Percentiles rank a stretch among this genome's conserved stretches.
Conservation (phyloP, 2,888 invertebrate genomes). For the Chrysolina oricalcia region DNA sequence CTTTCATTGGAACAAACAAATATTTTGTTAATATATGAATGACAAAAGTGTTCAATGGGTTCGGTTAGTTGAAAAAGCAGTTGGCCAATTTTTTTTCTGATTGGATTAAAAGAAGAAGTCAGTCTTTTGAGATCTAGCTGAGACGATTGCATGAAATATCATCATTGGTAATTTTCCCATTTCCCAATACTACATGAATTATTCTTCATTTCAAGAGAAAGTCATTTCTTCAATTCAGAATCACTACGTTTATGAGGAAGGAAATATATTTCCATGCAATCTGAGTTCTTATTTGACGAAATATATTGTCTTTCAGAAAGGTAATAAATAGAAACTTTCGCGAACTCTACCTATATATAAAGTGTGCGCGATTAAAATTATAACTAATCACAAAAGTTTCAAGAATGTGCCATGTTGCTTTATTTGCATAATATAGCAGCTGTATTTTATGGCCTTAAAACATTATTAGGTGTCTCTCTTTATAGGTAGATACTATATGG, state of each 20-base stretch:
- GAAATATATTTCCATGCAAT: slow-evolving; percentile 25
- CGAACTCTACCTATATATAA: slow-evolving; percentile 43
- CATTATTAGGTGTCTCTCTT: slow-evolving; percentile 64
- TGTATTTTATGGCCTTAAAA: slow-evolving; percentile 64
- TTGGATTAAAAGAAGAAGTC: too few species aligned
- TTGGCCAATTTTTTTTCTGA: too few species aligned
- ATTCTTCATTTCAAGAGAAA: not conserved
- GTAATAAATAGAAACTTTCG: slow-evolving; percentile 47
- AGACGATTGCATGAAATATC: not conserved
- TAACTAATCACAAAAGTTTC: slow-evolving; percentile 60
- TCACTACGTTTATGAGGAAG: slow-evolving; percentile 5
- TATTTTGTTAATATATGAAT: too few species aligned
- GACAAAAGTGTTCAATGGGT: too few species aligned
- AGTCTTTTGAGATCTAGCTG: too few species aligned
- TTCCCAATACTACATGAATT: not conserved
- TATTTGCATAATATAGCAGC: slow-evolving; percentile 64
- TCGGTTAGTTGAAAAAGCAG: too few species aligned
- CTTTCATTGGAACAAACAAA: too few species aligned
- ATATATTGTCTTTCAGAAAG: slow-evolving; percentile 44
- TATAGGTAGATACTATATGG: slow-evolving; percentile 37
- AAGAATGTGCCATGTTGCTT: slow-evolving; percentile 57
- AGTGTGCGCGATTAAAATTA: slow-evolving; percentile 51
- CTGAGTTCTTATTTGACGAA: slow-evolving; percentile 36
- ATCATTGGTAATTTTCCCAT: not conserved
- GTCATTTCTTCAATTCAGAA: slow-evolving; percentile 11